Conservation (phyloP, 2,113 vertebrate genomes). For the Ciconia boyciana region DNA sequence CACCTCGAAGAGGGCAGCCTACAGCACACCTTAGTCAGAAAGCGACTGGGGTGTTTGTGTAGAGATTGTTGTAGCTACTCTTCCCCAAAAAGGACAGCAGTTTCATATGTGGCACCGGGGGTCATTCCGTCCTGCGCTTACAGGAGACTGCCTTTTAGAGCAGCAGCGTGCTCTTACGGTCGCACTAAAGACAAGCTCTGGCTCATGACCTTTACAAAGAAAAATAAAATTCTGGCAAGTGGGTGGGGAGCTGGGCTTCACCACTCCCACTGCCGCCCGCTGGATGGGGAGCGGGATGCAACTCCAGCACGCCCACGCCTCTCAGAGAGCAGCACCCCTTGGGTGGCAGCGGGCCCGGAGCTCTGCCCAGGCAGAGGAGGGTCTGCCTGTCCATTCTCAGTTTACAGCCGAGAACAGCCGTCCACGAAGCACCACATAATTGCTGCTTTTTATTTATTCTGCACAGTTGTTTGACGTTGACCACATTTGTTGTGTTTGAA, state of each 20-base stretch:
- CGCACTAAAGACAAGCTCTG: background rate
- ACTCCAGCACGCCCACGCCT: background rate
- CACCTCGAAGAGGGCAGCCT: background rate
- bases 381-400: background rate
- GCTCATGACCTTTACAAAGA: background rate
- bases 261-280: background rate
- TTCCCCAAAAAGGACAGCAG: background rate
- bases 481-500: background rate
- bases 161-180: accelerated
- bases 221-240: background rate
- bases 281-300: background rate
- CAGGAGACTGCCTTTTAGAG: background rate
- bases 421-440: accelerated
- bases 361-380: background rate
- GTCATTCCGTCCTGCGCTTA: background rate
- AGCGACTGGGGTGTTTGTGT: accelerated
- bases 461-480: background rate
- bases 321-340: background rate
- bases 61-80: background rate
- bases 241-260: background rate
- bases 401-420: background rate
- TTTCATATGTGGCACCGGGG: accelerated
- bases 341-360: background rate
- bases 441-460: background rate
- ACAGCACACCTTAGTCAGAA: accelerated